phyloP scores from a whole-genome alignment of 2,797 vertebrate genomes.

The Acanthopagrus latus region DNA sequence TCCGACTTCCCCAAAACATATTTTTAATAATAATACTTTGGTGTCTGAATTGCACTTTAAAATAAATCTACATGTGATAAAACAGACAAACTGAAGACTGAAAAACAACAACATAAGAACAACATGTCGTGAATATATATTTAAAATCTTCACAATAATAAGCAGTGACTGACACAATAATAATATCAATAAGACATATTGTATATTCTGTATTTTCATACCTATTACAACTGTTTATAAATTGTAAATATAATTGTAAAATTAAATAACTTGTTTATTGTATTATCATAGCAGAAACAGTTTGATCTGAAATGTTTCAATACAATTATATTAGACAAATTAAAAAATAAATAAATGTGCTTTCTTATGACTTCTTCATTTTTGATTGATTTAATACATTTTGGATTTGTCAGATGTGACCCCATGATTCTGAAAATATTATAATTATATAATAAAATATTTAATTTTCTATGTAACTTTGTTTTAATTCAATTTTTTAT shows the following conservation, averaged over 20 bases:
- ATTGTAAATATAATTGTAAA: too few species aligned
- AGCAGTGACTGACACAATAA: background rate
- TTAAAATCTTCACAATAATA: background rate
- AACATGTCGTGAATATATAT: too few species aligned
- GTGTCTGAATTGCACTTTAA: too few species aligned
- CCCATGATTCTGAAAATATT: background rate
- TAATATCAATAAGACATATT: background rate
- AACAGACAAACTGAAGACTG: background rate
- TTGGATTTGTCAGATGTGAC: background rate
- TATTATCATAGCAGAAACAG: background rate
- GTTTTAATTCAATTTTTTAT: background rate
- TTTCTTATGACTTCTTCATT: background rate
- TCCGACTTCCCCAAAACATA: too few species aligned
- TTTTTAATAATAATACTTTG: too few species aligned
- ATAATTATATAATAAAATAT: too few species aligned
- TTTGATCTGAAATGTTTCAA: background rate
- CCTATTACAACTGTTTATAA: too few species aligned
- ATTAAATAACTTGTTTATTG: background rate
- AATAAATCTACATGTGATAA: too few species aligned
- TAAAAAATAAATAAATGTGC: background rate
- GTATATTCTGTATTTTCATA: background rate
- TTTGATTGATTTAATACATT: background rate
- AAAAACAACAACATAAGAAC: background rate
- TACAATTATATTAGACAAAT: background rate
- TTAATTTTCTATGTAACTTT: background rate